phyloP scores from a whole-genome alignment of 2,113 vertebrate species.

The Lipotes vexillifer region DNA sequence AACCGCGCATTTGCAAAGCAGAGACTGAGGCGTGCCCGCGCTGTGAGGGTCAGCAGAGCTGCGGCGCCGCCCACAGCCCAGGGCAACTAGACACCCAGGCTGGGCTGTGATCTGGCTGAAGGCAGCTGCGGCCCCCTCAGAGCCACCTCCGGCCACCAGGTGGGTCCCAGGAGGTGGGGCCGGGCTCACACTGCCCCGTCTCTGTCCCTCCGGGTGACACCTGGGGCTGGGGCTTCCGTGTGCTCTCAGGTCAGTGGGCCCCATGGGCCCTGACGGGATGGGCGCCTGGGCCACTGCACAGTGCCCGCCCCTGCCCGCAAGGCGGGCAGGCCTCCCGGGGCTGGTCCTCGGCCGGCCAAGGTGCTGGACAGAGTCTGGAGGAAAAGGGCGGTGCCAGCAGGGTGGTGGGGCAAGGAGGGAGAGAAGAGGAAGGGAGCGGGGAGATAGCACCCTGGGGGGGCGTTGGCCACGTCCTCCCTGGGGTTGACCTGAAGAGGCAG shows the following conservation, averaged over 20 bases:
- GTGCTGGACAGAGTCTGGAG: not conserved
- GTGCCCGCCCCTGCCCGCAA: too few relatives aligned
- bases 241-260: not conserved
- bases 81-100: not conserved
- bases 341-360: not conserved
- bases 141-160: not conserved
- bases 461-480: fast-evolving
- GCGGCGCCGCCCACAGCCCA: fast-evolving
- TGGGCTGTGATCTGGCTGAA: not conserved
- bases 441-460: not conserved
- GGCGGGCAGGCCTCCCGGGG: not conserved
- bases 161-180: not conserved
- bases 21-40: too few relatives aligned
- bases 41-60: too few relatives aligned
- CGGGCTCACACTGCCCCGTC: not conserved
- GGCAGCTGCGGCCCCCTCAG: not conserved
- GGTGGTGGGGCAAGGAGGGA: too few relatives aligned
- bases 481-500: fast-evolving
- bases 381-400: not conserved
- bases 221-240: fast-evolving
- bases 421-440: not conserved
- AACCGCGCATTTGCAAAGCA: not conserved
- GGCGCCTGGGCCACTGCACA: not conserved
- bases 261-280: fast-evolving
- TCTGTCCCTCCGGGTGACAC: not conserved